These are phyloP conservation scores for Eublepharis macularius DNA, from an alignment of 2,113 vertebrate genomes.

Conservation along the genomic window DNA sequence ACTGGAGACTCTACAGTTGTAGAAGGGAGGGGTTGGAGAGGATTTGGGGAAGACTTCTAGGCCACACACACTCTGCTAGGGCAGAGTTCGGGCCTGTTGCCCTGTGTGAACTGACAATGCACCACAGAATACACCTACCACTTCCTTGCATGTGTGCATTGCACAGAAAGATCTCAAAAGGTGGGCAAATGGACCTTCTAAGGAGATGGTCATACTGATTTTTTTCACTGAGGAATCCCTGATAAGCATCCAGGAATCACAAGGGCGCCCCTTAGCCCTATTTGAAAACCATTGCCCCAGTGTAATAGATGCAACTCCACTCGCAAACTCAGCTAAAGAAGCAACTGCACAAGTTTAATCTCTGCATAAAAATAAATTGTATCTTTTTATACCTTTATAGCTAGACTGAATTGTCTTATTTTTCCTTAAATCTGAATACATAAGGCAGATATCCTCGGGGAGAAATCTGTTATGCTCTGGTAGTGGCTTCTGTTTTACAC, in stretches of 20 bases:
- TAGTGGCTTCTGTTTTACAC: constrained; percentile 59
- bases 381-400: constrained; percentile 63
- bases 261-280: not conserved
- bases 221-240: not conserved
- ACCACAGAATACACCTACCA: not conserved
- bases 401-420: constrained; percentile 58
- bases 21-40: too few species aligned
- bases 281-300: too few species aligned
- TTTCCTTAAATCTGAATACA: constrained; percentile 66
- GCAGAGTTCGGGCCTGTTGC: not conserved
- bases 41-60: too few species aligned
- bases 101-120: not conserved
- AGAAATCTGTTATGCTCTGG: constrained; percentile 65
- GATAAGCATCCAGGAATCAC: not conserved
- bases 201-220: not conserved
- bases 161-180: not conserved
- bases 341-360: constrained; percentile 49
- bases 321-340: constrained; percentile 35
- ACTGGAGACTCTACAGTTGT: too few species aligned
- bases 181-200: not conserved
- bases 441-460: constrained; percentile 59
- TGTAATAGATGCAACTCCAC: constrained; percentile 6
- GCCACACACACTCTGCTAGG: too few species aligned
- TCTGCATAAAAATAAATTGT: constrained; percentile 54
- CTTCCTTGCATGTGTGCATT: not conserved